Evolutionary conservation across 2,888 invertebrate species (phyloP), one percentile per base, ranked within the genome.

Genomic region (Pyralis farinalis): DNA sequence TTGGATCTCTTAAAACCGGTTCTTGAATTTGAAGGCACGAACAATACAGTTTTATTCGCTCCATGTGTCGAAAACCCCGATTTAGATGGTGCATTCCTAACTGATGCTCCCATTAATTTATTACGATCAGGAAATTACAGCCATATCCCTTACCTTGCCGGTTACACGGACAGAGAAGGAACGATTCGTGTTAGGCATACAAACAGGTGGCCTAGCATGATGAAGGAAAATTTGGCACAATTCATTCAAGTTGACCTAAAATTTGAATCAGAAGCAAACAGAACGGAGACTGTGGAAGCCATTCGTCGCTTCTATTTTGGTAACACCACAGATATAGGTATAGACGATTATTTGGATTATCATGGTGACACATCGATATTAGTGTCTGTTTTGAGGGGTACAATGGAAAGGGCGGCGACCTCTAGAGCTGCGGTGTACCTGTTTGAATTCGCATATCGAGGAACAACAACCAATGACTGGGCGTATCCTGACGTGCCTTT

Each of bases 41-140:
- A 87, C 31, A 83, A 84, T 41, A 75, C 84, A 1, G 60, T 72
- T 7, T 47, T 83, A 7, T 88, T 88, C 40, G 85, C 83, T 0
- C 88, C 88, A 1, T 88, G 88, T 38, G 53, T 88, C 7, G 88
- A 88, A 53, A 68, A 58, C 21, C 40, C 66, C 0, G 64, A 62
- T 12, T 42, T 57, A 1, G 70, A 71, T 33, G 63, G 69, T 1
- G 69, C 76, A 3, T 61, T 86, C 12, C 46, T 88, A 1, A 43
- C 59, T 7, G 74, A 76, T 27, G 70, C 76, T 11, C 88, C 88
- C 1, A 61, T 82, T 10, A 63, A 77, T 36, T 40, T 77, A 20
- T 36, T 88, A 1, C 66, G 54, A 44, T 59, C 68, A 16, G 78
- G 78, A 0, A 77, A 77, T 31, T 86, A 74, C 46, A 63, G 47